Percentiles rank a stretch among this genome's conserved stretches.
These are phyloP conservation scores for Pyrrhia umbra DNA, from an alignment of 2,888 invertebrate genomes.

Conservation along the genomic window DNA sequence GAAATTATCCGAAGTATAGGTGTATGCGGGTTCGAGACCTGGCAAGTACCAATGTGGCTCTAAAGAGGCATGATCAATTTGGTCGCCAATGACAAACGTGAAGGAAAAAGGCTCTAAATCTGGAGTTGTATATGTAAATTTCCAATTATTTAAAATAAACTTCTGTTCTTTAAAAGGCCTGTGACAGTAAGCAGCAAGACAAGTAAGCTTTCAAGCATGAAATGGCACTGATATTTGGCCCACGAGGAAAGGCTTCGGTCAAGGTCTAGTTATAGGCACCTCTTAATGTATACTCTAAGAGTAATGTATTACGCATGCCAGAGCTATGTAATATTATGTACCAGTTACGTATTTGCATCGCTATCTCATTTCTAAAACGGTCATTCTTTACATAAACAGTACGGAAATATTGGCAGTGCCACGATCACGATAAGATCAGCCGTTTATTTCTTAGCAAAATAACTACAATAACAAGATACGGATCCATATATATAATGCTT, in stretches of 20 bases:
- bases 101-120: too few species aligned
- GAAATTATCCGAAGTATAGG: too few species aligned
- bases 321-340: neutral
- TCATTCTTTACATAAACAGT: neutral
- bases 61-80: too few species aligned
- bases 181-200: too few species aligned
- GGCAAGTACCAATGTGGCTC: too few species aligned
- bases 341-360: neutral
- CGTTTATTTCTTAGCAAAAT: neutral
- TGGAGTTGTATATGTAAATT: too few species aligned
- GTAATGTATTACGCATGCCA: neutral
- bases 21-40: too few species aligned
- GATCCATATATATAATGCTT: too few species aligned
- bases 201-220: neutral
- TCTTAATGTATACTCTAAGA: neutral
- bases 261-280: neutral
- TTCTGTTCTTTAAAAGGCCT: too few species aligned
- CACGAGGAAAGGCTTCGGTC: neutral
- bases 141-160: too few species aligned
- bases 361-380: neutral
- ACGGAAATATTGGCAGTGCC: conserved; percentile 1
- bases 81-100: too few species aligned
- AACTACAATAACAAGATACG: neutral
- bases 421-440: conserved; percentile 18
- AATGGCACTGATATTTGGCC: neutral